Percentiles rank a stretch among this genome's conserved stretches.
These are phyloP conservation scores for Rhyacophila evoluta DNA, from an alignment of 2,888 invertebrate genomes.

Conservation along the genomic window DNA sequence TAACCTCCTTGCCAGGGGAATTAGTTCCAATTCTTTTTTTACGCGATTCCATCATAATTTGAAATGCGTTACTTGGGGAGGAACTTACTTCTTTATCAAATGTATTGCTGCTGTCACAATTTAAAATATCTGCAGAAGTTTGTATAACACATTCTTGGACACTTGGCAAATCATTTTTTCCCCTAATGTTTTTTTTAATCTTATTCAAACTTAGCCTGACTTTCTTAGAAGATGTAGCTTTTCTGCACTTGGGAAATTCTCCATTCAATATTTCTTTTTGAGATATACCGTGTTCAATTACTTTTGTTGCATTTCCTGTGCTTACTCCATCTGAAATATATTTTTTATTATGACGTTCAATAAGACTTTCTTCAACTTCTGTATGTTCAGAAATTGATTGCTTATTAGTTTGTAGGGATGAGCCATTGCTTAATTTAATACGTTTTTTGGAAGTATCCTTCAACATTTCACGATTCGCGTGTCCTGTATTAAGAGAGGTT, in stretches of 20 bases:
- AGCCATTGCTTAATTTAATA: not conserved
- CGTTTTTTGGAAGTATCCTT: not conserved
- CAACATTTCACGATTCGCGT: too few species aligned
- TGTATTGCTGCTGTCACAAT: not conserved
- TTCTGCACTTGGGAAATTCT: not conserved
- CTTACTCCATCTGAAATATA: not conserved
- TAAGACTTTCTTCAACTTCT: not conserved
- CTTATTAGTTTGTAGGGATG: not conserved
- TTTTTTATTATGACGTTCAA: not conserved
- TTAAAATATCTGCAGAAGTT: not conserved
- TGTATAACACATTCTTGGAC: not conserved
- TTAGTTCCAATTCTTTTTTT: constrained; percentile 75
- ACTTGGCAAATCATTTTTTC: not conserved
- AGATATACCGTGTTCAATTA: not conserved
- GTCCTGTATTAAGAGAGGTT: not conserved
- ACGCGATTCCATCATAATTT: constrained; percentile 76
- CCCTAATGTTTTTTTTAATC: not conserved
- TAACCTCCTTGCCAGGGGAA: constrained; percentile 71
- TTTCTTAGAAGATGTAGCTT: not conserved
- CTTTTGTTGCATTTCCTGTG: not conserved
- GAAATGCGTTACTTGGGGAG: constrained; percentile 68
- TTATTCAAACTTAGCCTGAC: not conserved
- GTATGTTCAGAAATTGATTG: not conserved
- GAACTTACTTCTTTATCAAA: not conserved
- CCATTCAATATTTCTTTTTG: not conserved